Percentiles rank a stretch among this genome's conserved stretches.
Evolutionary conservation across 2,888 invertebrate species (phyloP).

Genomic region (Erpobdella octoculata): DNA sequence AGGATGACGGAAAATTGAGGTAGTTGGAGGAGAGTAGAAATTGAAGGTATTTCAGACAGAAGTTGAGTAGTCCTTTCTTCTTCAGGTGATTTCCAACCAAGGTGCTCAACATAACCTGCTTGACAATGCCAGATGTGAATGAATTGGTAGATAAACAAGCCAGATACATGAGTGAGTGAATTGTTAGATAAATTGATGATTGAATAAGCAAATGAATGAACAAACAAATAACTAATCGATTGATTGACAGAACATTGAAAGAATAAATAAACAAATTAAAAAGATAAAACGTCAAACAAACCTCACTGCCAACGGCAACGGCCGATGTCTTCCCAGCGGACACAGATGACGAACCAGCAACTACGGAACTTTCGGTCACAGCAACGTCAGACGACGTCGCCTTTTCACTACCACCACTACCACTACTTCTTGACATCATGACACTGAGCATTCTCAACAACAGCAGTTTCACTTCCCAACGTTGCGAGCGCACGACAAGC

Average conservation of each 20-base stretch:
- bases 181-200: too few species aligned
- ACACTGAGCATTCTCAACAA: constrained; percentile 76
- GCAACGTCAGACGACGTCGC: constrained; percentile 68
- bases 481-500: constrained; percentile 59
- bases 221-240: too few species aligned
- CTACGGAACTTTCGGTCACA: constrained; percentile 78
- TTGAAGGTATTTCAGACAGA: constrained; percentile 15
- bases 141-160: too few species aligned
- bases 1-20: background rate
- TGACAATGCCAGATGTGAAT: background rate
- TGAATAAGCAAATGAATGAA: too few species aligned
- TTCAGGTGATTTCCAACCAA: constrained; percentile 1
- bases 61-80: constrained; percentile 12
- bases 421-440: constrained; percentile 47
- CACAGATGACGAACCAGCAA: constrained; percentile 54
- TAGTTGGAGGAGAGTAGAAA: constrained; percentile 20
- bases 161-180: too few species aligned
- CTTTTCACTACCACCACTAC: constrained; percentile 58
- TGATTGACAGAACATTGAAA: background rate
- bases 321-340: background rate
- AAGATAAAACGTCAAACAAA: background rate
- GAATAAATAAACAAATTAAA: background rate
- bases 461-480: constrained; percentile 61
- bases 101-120: background rate
- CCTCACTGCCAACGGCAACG: background rate